Evolutionary conservation across 1,140 invertebrate species (phyloP).

Genomic region (Drosophila quadrilineata): DNA sequence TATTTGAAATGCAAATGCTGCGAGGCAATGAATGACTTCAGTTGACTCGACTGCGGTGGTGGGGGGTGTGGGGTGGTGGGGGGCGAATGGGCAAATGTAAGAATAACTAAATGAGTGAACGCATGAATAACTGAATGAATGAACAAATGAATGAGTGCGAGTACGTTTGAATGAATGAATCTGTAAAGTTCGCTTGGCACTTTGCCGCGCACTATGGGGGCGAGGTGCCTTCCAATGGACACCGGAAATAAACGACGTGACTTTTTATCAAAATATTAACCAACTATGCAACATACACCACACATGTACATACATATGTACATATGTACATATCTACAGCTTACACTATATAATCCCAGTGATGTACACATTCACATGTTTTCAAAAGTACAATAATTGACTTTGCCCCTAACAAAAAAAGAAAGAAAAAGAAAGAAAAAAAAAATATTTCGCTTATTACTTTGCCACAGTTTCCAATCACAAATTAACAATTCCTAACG

Average conservation of each 20-base stretch:
- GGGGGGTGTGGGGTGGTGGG: too few relatives aligned
- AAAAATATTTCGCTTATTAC: too few relatives aligned
- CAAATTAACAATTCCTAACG: too few relatives aligned
- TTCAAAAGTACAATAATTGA: too few relatives aligned
- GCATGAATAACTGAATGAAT: slow-evolving; percentile 31
- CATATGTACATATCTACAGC: neutral
- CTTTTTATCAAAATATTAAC: slow-evolving; percentile 73
- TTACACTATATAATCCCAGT: too few relatives aligned
- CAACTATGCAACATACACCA: slow-evolving; percentile 38
- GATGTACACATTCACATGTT: too few relatives aligned
- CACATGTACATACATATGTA: slow-evolving; percentile 1
- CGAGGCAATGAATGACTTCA: slow-evolving; percentile 11
- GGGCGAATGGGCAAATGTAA: slow-evolving; percentile 31
- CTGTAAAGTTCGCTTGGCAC: slow-evolving; percentile 73
- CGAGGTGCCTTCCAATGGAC: slow-evolving; percentile 32
- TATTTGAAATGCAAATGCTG: slow-evolving; percentile 71
- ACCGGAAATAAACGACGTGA: slow-evolving; percentile 81
- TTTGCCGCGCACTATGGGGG: slow-evolving; percentile 48
- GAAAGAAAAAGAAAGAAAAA: too few relatives aligned
- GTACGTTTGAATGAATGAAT: slow-evolving; percentile 52
- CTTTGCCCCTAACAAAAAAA: too few relatives aligned
- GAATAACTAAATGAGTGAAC: slow-evolving; percentile 8
- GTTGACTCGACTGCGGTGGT: slow-evolving; percentile 39
- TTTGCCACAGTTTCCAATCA: slow-evolving; percentile 20
- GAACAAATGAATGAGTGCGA: slow-evolving; percentile 44